Evolutionary conservation across 2,113 vertebrate genomes (phyloP).

Genomic region (Chamaea fasciata): DNA sequence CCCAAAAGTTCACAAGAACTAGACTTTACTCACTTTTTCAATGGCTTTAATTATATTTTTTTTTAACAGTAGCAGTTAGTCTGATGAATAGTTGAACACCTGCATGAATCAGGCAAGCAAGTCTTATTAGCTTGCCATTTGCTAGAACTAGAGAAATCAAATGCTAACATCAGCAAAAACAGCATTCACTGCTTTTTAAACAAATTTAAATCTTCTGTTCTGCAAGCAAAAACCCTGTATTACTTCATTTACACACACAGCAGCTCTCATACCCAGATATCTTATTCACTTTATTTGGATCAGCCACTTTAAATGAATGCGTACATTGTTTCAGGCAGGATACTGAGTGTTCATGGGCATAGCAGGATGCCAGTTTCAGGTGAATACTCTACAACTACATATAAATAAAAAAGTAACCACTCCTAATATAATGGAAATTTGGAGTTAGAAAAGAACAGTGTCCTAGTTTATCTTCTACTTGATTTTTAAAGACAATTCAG

Average conservation of each 20-base stretch:
- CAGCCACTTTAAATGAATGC: background rate
- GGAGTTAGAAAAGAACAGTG: background rate
- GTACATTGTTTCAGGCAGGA: background rate
- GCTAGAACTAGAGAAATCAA: background rate
- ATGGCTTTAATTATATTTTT: background rate
- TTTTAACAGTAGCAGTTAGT: background rate
- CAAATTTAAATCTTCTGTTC: background rate
- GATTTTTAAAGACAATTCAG: background rate
- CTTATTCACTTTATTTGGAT: background rate
- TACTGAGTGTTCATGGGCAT: background rate
- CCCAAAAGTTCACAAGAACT: background rate
- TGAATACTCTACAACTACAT: background rate
- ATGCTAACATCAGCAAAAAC: background rate
- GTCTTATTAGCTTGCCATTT: background rate
- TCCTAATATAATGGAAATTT: background rate
- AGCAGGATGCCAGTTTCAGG: background rate
- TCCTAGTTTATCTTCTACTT: background rate
- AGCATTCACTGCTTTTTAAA: background rate
- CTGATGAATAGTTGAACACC: background rate
- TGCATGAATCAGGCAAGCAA: background rate
- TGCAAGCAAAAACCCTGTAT: background rate
- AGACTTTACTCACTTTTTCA: background rate
- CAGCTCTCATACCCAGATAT: background rate
- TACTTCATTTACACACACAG: background rate
- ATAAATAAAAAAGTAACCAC: background rate